Evolutionary conservation across 2,797 vertebrate genomes (phyloP).

Genomic region (Gymnothorax javanicus): DNA sequence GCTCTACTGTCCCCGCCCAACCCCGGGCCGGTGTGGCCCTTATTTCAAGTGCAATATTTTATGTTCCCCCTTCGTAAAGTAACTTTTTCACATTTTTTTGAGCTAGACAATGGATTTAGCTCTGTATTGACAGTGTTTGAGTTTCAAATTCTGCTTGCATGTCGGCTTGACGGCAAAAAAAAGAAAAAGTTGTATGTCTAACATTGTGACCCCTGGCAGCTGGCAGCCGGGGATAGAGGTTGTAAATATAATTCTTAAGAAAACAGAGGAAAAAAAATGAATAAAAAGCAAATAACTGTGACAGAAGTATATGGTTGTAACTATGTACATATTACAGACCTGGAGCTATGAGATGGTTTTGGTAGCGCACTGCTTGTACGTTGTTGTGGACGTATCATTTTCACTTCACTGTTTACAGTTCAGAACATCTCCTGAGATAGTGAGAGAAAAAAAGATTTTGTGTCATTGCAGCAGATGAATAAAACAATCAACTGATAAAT

Average conservation of each 20-base stretch:
- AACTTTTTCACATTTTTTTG: conserved; percentile 61
- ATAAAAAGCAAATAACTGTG: conserved; percentile 57
- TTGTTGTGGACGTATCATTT: conserved; percentile 75
- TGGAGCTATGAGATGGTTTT: conserved; percentile 75
- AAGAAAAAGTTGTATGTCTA: conserved; percentile 67
- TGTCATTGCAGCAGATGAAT: conserved; percentile 80
- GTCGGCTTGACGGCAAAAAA: conserved; percentile 69
- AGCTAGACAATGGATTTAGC: conserved; percentile 68
- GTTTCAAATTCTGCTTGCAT: conserved; percentile 67
- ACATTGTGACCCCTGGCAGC: conserved; percentile 73
- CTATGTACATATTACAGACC: conserved; percentile 75
- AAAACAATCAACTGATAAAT: conserved; percentile 73
- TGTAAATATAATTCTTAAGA: conserved; percentile 82
- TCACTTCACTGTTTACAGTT: conserved; percentile 84
- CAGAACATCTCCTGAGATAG: conserved; percentile 81
- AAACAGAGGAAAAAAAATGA: conserved; percentile 63
- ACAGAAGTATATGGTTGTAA: conserved; percentile 66
- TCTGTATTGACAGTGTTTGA: conserved; percentile 75
- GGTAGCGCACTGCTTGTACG: conserved; percentile 73
- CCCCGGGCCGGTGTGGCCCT: conserved; percentile 69
- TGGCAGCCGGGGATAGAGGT: conserved; percentile 78
- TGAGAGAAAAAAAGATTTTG: conserved; percentile 65
- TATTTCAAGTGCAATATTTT: conserved; percentile 95
- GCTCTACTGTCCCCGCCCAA: conserved; percentile 61
- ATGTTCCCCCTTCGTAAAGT: conserved; percentile 54